Evolutionary conservation across 2,797 vertebrate species (phyloP).

Genomic region (Darevskia nairensis): DNA sequence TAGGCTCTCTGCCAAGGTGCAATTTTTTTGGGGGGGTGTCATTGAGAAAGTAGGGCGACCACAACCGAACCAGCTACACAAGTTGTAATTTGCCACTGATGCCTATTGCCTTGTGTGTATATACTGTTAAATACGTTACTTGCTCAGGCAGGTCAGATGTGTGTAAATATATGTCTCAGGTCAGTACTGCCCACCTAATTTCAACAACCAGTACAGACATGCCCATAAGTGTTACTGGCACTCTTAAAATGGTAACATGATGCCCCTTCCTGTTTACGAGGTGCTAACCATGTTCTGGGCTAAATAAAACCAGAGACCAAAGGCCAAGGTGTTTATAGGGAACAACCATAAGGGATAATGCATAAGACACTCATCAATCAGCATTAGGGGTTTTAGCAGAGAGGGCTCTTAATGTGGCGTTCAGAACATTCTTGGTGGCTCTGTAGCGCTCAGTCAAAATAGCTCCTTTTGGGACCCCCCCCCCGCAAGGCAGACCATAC

Average conservation of each 20-base stretch:
- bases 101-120: background rate
- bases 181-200: background rate
- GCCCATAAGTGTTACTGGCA: slow-evolving; percentile 14
- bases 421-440: slow-evolving; percentile 29
- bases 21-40: background rate
- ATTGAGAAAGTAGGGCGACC: background rate
- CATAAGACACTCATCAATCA: slow-evolving; percentile 70
- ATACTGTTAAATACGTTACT: background rate
- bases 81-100: background rate
- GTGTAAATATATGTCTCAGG: background rate
- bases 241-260: slow-evolving; percentile 55
- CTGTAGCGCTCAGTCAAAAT: slow-evolving; percentile 17
- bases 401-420: slow-evolving; percentile 51
- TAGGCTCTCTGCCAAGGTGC: no score
- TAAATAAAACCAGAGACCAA: slow-evolving; percentile 70
- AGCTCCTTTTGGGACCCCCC: background rate
- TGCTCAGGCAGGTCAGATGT: background rate
- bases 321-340: slow-evolving; percentile 73
- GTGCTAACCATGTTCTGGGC: slow-evolving; percentile 72
- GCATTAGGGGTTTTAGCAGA: slow-evolving; percentile 50
- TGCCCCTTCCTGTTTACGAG: slow-evolving; percentile 69
- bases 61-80: background rate
- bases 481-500: background rate
- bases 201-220: background rate
- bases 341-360: slow-evolving; percentile 67